These are phyloP conservation scores for Uria lomvia DNA, from an alignment of 2,113 vertebrate species.

Conservation along the genomic window DNA sequence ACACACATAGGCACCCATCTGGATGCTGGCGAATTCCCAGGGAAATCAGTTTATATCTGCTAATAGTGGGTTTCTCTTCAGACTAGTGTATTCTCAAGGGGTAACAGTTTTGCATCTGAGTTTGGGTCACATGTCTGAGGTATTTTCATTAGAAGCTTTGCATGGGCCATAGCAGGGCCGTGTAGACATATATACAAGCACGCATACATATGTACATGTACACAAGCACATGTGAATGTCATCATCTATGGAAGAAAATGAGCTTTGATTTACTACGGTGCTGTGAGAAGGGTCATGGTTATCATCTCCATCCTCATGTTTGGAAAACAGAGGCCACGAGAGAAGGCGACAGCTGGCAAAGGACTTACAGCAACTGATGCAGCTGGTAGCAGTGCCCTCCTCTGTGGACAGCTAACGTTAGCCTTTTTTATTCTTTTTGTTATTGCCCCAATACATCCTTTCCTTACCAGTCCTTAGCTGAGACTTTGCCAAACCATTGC, in stretches of 20 bases:
- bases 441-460: background rate
- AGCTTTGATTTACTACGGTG: background rate
- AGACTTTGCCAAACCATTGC: background rate
- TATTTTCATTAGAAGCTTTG: background rate
- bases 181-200: background rate
- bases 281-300: background rate
- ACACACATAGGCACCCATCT: background rate
- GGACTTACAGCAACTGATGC: background rate
- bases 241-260: background rate
- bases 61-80: background rate
- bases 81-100: background rate
- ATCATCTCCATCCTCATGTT: background rate
- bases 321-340: background rate
- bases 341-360: background rate
- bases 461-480: background rate
- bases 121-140: background rate
- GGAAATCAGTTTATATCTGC: background rate
- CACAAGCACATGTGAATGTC: background rate
- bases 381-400: background rate
- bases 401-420: background rate
- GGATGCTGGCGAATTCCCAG: background rate
- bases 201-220: too few species aligned
- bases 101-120: background rate
- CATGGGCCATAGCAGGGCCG: background rate
- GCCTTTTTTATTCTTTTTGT: background rate